These are phyloP conservation scores for Monopis laevigella DNA, from an alignment of 2,888 invertebrate species.

Conservation along the genomic window DNA sequence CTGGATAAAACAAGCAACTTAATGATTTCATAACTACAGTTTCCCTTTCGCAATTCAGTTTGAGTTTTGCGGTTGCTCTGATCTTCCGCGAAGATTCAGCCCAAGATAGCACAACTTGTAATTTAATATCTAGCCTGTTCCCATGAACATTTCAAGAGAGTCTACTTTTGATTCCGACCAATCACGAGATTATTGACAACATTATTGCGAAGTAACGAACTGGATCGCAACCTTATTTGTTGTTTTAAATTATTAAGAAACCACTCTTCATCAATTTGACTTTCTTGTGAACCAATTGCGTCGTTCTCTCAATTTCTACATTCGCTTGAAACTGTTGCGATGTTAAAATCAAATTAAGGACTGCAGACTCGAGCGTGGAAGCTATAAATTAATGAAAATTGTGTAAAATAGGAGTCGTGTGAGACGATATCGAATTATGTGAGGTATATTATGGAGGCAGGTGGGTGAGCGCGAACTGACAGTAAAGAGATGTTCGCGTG, in stretches of 20 bases:
- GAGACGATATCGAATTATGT: not conserved
- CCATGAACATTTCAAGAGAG: slow-evolving; percentile 10
- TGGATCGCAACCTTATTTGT: not conserved
- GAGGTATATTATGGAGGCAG: not conserved
- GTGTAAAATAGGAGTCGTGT: not conserved
- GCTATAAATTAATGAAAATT: too few species aligned
- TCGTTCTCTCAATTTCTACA: not conserved
- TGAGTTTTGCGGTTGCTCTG: slow-evolving; percentile 15
- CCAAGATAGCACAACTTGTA: slow-evolving; percentile 22
- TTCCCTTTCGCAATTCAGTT: slow-evolving; percentile 44
- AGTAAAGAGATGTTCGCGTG: slow-evolving; percentile 11
- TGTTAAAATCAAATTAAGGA: too few species aligned
- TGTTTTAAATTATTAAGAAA: not conserved
- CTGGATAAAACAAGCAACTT: slow-evolving; percentile 27
- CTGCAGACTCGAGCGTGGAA: too few species aligned
- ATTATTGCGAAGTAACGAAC: slow-evolving; percentile 11
- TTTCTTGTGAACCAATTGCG: not conserved
- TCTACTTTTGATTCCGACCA: slow-evolving; percentile 11
- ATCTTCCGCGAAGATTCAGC: slow-evolving; percentile 11
- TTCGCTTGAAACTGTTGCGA: too few species aligned
- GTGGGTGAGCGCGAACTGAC: slow-evolving; percentile 1
- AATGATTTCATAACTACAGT: slow-evolving; percentile 48
- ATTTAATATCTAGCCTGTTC: slow-evolving; percentile 21
- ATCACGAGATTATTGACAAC: slow-evolving; percentile 15
- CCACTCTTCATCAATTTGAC: not conserved